Base-by-base conservation (phyloP, 2,888 invertebrate species). In the Chromoteleia sp. region DNA sequence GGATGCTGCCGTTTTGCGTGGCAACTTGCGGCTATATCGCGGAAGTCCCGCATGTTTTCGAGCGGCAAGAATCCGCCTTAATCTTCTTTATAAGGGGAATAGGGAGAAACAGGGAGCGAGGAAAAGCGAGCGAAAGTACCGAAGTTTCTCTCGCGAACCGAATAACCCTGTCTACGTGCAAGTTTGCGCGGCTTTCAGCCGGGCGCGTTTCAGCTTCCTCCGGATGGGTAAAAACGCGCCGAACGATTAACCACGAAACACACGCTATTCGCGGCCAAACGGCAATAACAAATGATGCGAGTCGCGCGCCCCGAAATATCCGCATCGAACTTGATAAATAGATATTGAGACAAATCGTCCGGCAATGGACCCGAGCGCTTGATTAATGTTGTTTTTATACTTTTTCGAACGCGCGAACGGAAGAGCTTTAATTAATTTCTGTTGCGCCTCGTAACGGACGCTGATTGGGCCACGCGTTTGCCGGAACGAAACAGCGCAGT, bases 61-160 rank as follows among this genome's bases (percentile, higher is more conserved):
- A 52, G 76, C 43, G 52, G n/a, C 33, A 39, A 41, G 54, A 81
- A 71, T 81, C 71, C 65, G 52, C 59, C 59, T 71, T 81, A 81
- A 81, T 81, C 70, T 75, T 65, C 17, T 70, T 59, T 63, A 71
- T 61, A 56, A 75, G 58, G 21, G 33, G 15, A 25, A 56, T 4
- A 33, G 33, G 3, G 2, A 14, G 54, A 19, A 36, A 54, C 10
- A 36, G 56, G 54, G 8, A 7, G 56, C 4, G 61, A 2, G 45
- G 17, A 29, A 50, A 21, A 17, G 63, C 48, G 61, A 68, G 48
- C 68, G 45, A 70, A 73, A 78, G 65, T 73, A 21, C 58, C 65
- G 43, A 78, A 78, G 58, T 78, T 78, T 73, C 21, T 30, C 21
- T 25, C 29, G 63, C 33, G 54, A 39, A 14, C 54, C 52, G 39